Conservation (phyloP, 2,888 invertebrate genomes). For the Temnothorax rugatulus region DNA sequence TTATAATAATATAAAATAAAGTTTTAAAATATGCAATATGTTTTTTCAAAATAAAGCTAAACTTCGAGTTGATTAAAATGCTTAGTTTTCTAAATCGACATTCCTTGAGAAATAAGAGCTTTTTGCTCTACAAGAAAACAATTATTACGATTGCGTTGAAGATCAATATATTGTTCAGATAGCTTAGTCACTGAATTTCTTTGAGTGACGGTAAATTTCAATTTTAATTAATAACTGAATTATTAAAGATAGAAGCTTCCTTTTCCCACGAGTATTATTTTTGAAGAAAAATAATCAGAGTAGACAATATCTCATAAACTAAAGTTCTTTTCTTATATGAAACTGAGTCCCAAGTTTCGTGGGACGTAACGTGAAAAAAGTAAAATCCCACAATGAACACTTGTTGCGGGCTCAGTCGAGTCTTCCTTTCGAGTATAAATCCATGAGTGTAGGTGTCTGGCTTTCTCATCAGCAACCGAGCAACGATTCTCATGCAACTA, state of each 20-base stretch:
- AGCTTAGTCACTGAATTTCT: not conserved
- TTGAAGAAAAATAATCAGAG: not conserved
- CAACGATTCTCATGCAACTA: conserved; percentile 58
- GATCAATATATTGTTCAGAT: not conserved
- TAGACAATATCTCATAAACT: conserved; percentile 28
- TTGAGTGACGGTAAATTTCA: not conserved
- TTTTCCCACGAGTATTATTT: conserved; percentile 31
- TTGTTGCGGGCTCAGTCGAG: not conserved
- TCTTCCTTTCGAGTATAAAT: conserved; percentile 62
- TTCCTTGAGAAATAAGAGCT: not conserved
- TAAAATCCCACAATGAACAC: conserved; percentile 45
- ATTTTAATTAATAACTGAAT: not conserved
- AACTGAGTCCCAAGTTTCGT: conserved; percentile 17
- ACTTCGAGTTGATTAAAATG: not conserved
- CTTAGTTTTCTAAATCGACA: not conserved
- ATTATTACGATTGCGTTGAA: not conserved
- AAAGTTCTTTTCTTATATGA: conserved; percentile 13
- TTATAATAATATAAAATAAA: too few relatives aligned
- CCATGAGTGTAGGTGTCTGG: conserved; percentile 61
- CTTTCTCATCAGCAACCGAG: conserved; percentile 68
- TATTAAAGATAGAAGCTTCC: not conserved
- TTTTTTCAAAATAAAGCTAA: too few relatives aligned
- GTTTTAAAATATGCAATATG: not conserved
- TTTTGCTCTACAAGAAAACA: not conserved
- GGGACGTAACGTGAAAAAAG: conserved; percentile 34